Conservation (phyloP, 2,888 invertebrate species). For the Limnephilus rhombicus region DNA sequence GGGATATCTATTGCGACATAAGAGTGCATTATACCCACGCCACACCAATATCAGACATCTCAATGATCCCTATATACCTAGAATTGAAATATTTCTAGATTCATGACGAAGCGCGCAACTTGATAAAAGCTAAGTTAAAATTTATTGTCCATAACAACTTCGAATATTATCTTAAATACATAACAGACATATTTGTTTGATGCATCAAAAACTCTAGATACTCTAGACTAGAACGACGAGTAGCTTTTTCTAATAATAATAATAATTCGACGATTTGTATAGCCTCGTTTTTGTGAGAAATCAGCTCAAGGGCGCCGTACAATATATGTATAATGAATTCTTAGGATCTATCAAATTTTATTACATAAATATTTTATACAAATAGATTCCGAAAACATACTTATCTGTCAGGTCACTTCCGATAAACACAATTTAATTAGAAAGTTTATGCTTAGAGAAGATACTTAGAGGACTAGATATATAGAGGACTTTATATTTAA, state of each 20-base stretch:
- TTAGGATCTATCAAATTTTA: no score
- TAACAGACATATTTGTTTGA: not conserved
- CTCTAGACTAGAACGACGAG: not conserved
- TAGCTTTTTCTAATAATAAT: no score
- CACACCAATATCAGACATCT: not conserved
- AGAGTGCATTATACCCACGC: not conserved
- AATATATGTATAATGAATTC: no score
- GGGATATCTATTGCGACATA: conserved; percentile 18
- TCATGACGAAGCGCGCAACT: not conserved
- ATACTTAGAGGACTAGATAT: no score
- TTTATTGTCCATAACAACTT: not conserved
- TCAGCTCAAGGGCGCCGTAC: no score
- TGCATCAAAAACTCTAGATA: not conserved
- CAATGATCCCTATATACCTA: not conserved
- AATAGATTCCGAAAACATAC: no score
- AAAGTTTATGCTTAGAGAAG: no score
- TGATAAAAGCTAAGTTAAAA: not conserved
- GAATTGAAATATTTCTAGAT: not conserved
- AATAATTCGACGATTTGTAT: no score
- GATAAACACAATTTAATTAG: no score
- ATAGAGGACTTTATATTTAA: no score
- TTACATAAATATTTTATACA: no score
- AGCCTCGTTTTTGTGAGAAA: not conserved
- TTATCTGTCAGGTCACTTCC: no score
- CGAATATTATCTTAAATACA: not conserved